Percentiles rank a stretch among this genome's conserved stretches.
Evolutionary conservation across 64 coral and sea anemone genomes (phyloP).

Genomic region (Astreopora myriophthalma): DNA sequence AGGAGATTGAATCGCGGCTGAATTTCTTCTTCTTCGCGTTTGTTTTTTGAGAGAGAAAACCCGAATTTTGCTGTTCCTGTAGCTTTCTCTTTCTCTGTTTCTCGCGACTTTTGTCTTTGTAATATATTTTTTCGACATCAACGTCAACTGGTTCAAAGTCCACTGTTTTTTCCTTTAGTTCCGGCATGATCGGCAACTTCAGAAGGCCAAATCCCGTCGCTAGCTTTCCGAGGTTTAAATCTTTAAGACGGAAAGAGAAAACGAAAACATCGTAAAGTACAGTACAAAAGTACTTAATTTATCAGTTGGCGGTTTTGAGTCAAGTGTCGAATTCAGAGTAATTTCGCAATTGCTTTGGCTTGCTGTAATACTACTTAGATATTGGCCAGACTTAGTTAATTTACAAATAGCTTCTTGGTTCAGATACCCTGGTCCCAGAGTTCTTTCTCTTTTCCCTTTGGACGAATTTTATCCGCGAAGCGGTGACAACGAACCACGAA

Average conservation of each 20-base stretch:
- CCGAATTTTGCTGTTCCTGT: background rate
- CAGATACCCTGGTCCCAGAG: too few relatives aligned
- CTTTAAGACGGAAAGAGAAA: slow-evolving; percentile 9
- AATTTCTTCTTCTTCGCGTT: slow-evolving; percentile 48
- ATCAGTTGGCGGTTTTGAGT: too few relatives aligned
- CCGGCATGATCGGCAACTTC: slow-evolving; percentile 87
- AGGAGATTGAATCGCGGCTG: slow-evolving; percentile 46
- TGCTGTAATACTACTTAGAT: too few relatives aligned
- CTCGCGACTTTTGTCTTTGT: slow-evolving; percentile 91
- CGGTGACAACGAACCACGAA: too few relatives aligned
- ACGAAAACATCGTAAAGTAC: too few relatives aligned
- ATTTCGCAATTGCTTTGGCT: too few relatives aligned
- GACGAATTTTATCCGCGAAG: too few relatives aligned
- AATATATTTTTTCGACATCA: slow-evolving; percentile 73
- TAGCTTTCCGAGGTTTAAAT: slow-evolving; percentile 93
- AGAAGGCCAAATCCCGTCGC: slow-evolving; percentile 91
- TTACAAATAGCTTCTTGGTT: too few relatives aligned
- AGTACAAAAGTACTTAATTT: too few relatives aligned
- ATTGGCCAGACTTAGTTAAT: too few relatives aligned
- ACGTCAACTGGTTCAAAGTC: slow-evolving; percentile 68
- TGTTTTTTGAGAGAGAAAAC: background rate
- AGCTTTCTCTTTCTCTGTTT: slow-evolving; percentile 75
- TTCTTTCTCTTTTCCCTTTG: too few relatives aligned
- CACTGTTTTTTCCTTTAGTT: slow-evolving; percentile 83
- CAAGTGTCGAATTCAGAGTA: too few relatives aligned